Evolutionary conservation across 92 coral and sea anemone genomes (phyloP).

Genomic region (Parazoanthus atlanticus): DNA sequence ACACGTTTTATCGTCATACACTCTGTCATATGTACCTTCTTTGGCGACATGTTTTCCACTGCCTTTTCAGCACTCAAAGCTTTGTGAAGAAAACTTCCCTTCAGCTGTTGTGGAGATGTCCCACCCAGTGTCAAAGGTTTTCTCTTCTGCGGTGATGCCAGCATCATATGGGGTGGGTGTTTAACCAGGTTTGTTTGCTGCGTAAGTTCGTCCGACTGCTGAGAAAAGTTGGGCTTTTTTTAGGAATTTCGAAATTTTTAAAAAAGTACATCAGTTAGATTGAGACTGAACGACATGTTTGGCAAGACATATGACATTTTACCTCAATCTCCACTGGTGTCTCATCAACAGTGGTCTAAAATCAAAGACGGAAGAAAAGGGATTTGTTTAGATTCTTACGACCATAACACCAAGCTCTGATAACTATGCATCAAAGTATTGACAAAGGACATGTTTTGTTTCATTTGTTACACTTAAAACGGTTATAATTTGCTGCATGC

Average conservation of each 20-base stretch:
- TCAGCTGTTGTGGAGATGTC: constrained; percentile 84
- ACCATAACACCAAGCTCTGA: neutral
- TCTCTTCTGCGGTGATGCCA: constrained; percentile 84
- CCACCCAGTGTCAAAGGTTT: constrained; percentile 65
- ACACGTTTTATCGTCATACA: neutral
- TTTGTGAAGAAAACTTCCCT: constrained; percentile 95
- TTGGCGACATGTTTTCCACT: constrained; percentile 77
- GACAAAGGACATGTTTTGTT: neutral
- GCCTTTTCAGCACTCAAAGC: constrained; percentile 81
- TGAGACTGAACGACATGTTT: neutral
- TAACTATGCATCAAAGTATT: neutral
- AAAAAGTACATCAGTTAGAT: neutral
- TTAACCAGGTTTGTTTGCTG: constrained; percentile 56
- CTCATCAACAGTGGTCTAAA: constrained; percentile 20
- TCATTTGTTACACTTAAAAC: neutral
- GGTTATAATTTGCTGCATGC: neutral
- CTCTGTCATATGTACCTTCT: constrained; percentile 57
- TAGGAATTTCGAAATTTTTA: neutral
- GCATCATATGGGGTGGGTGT: constrained; percentile 67
- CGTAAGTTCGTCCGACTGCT: constrained; percentile 56
- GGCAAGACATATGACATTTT: neutral
- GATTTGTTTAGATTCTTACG: neutral
- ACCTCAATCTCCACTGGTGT: constrained; percentile 15
- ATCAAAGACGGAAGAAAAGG: neutral
- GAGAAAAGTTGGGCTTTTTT: neutral